Base-by-base conservation (phyloP, 2,888 invertebrate species). In the Creontiades dilutus region DNA sequence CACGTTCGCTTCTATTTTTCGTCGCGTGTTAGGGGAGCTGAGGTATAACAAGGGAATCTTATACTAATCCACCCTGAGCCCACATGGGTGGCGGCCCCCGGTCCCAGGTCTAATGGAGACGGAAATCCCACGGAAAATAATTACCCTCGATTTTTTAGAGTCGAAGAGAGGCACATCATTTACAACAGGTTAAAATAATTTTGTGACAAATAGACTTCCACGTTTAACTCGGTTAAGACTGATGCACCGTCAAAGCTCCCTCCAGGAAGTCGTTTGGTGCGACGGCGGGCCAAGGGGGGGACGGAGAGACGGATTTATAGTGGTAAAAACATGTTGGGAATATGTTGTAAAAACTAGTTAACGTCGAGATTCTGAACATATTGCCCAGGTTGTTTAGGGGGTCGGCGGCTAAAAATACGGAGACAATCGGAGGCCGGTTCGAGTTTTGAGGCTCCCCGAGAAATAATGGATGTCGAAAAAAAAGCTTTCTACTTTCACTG, bases 161-260 rank as follows among this genome's bases (percentile, higher is more conserved):
- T 12, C 55, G 28, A 68, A 68, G 68, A 55, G 28, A 68, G 75
- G 86, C 68, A 57, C 85, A 75, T 86, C 86, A 86, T 86, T 86
- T 86, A 86, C 86, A 86, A 86, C 86, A 86, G 86, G 86, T 86
- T 86, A 86, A 86, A 86, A 86, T 86, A 86, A 86, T 86, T 86
- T 86, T 86, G 86, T 86, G 86, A 86, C 86, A 86, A 86, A 86
- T 86, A 86, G 86, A 75, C 52, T 78, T 78, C 48, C n/a, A 46
- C 82, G 52, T 82, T 82, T 82, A 82, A 82, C 82, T 82, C 23
- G 82, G 48, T 52, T 2, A 52, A 82, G 82, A 82, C 47, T 52
- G 82, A 82, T 82, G 47, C 19, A 52, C 16, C 52, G 47, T 82
- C 82, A 82, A 82, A 82, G 82, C 48, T 27, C 13, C 78, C 78